Conservation (phyloP, 2,113 vertebrate species). For the Ochotona princeps region DNA sequence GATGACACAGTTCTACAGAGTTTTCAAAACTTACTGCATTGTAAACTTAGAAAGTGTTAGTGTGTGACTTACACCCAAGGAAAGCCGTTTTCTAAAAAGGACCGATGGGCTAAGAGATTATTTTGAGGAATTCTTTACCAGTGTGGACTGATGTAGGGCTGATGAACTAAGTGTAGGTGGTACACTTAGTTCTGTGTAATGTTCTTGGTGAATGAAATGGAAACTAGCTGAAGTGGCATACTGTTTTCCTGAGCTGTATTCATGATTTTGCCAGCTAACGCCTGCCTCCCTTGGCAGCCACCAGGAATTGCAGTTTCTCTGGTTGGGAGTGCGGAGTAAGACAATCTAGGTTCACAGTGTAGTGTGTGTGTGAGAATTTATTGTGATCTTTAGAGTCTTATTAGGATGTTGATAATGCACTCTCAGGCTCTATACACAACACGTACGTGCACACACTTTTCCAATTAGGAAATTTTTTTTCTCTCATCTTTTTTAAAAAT, state of each 20-base stretch:
- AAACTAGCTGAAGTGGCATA: neutral
- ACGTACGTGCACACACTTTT: neutral
- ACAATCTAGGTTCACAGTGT: conserved; percentile 26
- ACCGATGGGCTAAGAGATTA: neutral
- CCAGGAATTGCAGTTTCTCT: conserved; percentile 32
- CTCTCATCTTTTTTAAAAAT: neutral
- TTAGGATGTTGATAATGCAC: neutral
- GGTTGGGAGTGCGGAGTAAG: neutral
- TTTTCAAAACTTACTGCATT: conserved; percentile 14
- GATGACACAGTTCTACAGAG: conserved; percentile 5
- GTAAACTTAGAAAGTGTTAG: conserved; percentile 27
- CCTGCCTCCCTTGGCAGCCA: too few relatives aligned
- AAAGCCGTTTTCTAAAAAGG: neutral
- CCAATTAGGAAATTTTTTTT: conserved; percentile 26
- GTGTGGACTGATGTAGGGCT: neutral
- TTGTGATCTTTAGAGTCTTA: conserved; percentile 6
- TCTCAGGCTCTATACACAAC: too few relatives aligned
- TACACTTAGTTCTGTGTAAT: conserved; percentile 26
- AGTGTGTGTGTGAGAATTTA: neutral
- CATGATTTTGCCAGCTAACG: neutral
- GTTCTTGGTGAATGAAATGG: conserved; percentile 14
- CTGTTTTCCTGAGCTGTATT: neutral
- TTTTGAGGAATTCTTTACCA: conserved; percentile 18
- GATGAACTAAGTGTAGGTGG: neutral
- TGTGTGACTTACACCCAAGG: neutral